Evolutionary conservation across 2,113 vertebrate genomes (phyloP), one percentile per base, ranked within the genome.

Genomic region (Fregetta grallaria): DNA sequence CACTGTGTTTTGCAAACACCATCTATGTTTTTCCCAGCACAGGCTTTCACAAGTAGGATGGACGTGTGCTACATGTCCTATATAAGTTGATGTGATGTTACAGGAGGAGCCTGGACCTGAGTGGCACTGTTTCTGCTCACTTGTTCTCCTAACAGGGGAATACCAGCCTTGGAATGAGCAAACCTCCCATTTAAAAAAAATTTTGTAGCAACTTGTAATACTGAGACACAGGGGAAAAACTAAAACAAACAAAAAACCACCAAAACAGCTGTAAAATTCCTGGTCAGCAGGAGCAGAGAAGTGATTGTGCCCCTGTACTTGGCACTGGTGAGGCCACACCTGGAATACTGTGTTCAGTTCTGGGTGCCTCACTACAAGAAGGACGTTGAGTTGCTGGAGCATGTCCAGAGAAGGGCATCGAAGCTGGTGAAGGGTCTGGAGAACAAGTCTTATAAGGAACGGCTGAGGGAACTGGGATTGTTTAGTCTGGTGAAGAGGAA

Each of bases 51-150:
- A 73, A 29, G 45, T 11, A 5, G 44, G 58, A 25, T 29, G 36
- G 53, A 32, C 0, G 0, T 1, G 16, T 67, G 21, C 36, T 42
- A 7, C 9, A 1, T 1, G 36, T 61, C 10, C 62, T 56, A 2
- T 6, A 4, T 6, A 17, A 50, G n/a, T 15, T 4, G 17, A 44
- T 66, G 53, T 27, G 74, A 58, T 8, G n/a, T 13, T 21, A 26
- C 15, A 90, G n/a, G 42, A 63, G 62, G 36, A 82, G 22, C 14
- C 0, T 61, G 58, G 52, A 62, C 23, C 14, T n/a, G 56, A 30
- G 7, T 55, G 53, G 58, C 44, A 27, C 14, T 21, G 8, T 9
- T 90, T 32, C 66, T 68, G 36, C 36, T 83, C 47, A 6, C 15
- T 68, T 26, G 0, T 47, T 62, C 36, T 58, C 42, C 67, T 74